Conservation (phyloP, 2,113 vertebrate species). For the Callospermophilus lateralis region DNA sequence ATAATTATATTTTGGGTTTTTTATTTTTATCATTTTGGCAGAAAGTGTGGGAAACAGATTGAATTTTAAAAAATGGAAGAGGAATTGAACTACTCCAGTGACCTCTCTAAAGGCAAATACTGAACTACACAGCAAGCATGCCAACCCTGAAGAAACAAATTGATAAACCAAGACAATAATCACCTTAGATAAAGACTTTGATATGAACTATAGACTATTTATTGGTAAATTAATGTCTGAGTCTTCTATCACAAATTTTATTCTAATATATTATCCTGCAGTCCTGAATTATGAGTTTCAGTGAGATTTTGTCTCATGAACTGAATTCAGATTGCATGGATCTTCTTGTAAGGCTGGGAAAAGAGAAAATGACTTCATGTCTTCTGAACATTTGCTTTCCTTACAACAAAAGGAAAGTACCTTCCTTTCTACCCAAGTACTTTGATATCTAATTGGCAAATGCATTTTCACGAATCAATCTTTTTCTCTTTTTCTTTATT, state of each 20-base stretch:
- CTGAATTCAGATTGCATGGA: not conserved
- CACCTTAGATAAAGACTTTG: not conserved
- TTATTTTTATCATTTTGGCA: not conserved
- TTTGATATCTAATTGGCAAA: conserved; percentile 23
- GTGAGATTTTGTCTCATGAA: not conserved
- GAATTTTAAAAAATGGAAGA: not conserved
- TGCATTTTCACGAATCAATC: not conserved
- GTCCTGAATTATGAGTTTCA: not conserved
- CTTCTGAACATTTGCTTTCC: not conserved
- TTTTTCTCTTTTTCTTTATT: not conserved
- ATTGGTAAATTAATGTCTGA: not conserved
- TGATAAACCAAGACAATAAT: not conserved
- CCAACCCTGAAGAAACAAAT: not conserved
- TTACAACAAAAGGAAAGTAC: conserved; percentile 16
- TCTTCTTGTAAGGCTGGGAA: conserved; percentile 15
- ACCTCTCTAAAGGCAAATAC: not conserved
- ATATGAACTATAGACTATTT: not conserved
- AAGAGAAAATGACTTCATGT: conserved; percentile 23
- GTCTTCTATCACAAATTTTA: not conserved
- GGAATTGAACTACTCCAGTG: not conserved
- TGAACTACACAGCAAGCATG: not conserved
- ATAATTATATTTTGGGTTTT: not conserved
- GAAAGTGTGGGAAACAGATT: not conserved
- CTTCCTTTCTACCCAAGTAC: not conserved
- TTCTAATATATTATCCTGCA: not conserved